Conservation (phyloP, 2,113 vertebrate species). For the Pteruthius melanotis region DNA sequence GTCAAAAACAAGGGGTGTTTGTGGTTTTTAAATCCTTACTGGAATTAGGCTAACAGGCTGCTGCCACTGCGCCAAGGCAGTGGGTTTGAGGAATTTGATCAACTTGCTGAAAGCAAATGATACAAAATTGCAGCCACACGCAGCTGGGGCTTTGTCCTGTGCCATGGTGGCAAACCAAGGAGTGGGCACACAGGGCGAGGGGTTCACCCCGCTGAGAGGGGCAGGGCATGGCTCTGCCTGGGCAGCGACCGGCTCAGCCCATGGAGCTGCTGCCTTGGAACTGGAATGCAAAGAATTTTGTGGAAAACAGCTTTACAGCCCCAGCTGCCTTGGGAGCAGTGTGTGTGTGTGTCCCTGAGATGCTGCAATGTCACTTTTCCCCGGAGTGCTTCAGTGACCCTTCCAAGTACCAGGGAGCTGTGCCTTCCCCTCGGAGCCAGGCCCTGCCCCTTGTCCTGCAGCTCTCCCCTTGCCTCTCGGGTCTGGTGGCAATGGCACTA, state of each 20-base stretch:
- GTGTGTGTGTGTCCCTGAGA: not conserved
- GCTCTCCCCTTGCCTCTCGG: fast-evolving
- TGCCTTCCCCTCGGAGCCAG: fast-evolving
- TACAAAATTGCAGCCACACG: fast-evolving
- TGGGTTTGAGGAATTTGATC: not conserved
- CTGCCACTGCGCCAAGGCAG: not conserved
- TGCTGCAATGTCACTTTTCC: not conserved
- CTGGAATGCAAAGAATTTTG: not conserved
- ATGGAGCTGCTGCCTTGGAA: not conserved
- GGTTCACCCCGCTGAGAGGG: not conserved
- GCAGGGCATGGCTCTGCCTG: not conserved
- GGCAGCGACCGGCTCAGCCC: not conserved
- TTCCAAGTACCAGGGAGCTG: not conserved
- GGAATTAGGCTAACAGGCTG: not conserved
- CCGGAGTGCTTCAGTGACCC: fast-evolving
- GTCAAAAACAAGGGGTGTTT: not conserved
- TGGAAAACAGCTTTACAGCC: not conserved
- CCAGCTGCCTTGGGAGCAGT: not conserved
- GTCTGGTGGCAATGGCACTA: fast-evolving
- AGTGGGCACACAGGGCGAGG: fast-evolving
- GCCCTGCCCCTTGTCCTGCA: not conserved
- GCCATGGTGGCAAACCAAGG: fast-evolving
- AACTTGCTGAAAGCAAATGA: not conserved
- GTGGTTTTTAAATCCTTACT: not conserved
- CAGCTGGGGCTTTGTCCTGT: not conserved